A percentile compares a stretch with the other conserved stretches of the same genome.
phyloP scores from a whole-genome alignment of 2,888 invertebrate species.

The Drosophila neoperkinsi region DNA sequence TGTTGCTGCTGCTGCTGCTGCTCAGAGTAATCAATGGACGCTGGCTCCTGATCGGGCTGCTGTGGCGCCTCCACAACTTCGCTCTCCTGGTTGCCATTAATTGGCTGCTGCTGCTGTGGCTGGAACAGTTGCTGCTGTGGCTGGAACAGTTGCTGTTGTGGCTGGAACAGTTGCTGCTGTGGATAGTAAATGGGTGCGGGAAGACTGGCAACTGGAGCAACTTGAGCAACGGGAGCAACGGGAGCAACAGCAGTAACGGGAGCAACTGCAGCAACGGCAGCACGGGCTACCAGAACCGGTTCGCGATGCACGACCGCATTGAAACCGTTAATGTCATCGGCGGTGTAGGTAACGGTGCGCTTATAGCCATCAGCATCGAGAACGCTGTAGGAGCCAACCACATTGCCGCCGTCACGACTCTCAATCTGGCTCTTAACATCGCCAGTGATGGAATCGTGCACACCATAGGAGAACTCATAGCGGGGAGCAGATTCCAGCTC shows the following conservation, averaged over 20 bases:
- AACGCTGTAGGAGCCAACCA: conserved; percentile 86
- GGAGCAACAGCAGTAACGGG: conserved; percentile 12
- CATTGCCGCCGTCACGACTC: conserved; percentile 86
- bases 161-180: conserved; percentile 52
- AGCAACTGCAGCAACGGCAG: conserved; percentile 52
- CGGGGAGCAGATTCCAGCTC: conserved; percentile 79
- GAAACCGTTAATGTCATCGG: conserved; percentile 86
- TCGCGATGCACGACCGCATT: conserved; percentile 87
- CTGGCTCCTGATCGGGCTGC: conserved; percentile 68
- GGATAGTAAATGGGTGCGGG: conserved; percentile 41
- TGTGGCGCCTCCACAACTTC: conserved; percentile 75
- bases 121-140: conserved; percentile 48
- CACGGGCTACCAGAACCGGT: conserved; percentile 76
- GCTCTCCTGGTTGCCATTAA: conserved; percentile 59
- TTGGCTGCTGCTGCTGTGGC: conserved; percentile 10
- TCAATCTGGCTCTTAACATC: conserved; percentile 86
- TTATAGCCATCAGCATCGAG: conserved; percentile 86
- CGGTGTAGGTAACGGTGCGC: conserved; percentile 86
- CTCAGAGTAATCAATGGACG: conserved; percentile 74
- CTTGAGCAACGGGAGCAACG: conserved; percentile 56
- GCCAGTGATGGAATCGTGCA: conserved; percentile 86
- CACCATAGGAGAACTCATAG: conserved; percentile 86
- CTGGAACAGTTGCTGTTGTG: conserved; percentile 44
- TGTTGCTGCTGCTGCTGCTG: conserved; percentile 43
- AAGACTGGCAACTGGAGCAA: conserved; percentile 34